Percentiles rank a stretch among this genome's conserved stretches.
phyloP scores from a whole-genome alignment of 2,113 vertebrate species.

The Rattus rattus region DNA sequence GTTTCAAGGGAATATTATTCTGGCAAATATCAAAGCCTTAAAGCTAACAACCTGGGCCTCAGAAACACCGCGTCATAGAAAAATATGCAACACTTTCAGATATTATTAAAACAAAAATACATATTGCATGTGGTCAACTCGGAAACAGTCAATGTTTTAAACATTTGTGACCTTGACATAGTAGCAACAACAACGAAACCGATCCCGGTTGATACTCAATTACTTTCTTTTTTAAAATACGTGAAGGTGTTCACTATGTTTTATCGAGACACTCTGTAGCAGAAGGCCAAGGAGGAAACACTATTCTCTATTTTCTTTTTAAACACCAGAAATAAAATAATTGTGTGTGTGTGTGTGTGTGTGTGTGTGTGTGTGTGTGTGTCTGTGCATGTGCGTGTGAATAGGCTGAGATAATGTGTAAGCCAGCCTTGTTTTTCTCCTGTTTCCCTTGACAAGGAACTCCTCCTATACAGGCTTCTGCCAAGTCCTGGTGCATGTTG shows the following conservation, averaged over 20 bases:
- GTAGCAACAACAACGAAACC: background rate
- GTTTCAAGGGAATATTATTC: background rate
- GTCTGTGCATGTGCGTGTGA: background rate
- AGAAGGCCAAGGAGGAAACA: background rate
- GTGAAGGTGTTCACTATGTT: background rate
- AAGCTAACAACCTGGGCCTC: background rate
- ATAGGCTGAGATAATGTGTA: background rate
- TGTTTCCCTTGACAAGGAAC: background rate
- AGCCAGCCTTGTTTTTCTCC: conserved; percentile 41
- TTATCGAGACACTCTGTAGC: background rate
- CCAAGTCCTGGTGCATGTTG: conserved; percentile 47
- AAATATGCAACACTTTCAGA: background rate
- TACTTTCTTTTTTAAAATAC: conserved; percentile 25
- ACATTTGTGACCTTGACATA: conserved; percentile 8
- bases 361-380: too few species aligned
- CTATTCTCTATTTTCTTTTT: background rate
- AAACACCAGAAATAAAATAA: background rate
- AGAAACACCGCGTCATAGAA: background rate
- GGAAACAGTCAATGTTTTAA: background rate
- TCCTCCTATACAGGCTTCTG: conserved; percentile 19
- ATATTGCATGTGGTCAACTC: background rate
- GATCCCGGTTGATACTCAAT: background rate
- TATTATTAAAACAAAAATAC: conserved; percentile 9
- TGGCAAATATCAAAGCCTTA: background rate
- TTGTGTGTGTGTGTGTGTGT: background rate